Evolutionary conservation across 2,113 vertebrate species (phyloP).

Genomic region (Cyprinus carpio): DNA sequence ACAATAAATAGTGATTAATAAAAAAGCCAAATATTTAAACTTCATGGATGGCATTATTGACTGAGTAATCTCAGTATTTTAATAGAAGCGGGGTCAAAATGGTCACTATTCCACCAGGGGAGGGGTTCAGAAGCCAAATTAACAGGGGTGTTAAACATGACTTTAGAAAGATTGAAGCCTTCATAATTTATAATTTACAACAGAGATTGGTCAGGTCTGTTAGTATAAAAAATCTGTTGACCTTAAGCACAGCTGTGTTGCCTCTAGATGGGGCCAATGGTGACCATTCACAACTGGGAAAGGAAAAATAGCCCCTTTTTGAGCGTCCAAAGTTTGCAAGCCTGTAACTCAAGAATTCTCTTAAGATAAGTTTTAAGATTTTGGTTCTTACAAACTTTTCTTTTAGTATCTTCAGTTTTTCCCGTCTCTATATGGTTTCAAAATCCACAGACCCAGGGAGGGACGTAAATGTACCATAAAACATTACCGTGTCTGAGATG

Average conservation of each 20-base stretch:
- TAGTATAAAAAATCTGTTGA: background rate
- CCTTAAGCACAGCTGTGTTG: background rate
- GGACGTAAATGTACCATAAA: background rate
- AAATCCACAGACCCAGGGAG: no score
- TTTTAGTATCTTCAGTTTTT: background rate
- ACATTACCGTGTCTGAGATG: background rate
- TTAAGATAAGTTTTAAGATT: background rate
- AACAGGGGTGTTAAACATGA: background rate
- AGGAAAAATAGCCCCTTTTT: background rate
- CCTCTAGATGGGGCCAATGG: background rate
- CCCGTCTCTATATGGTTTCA: no score
- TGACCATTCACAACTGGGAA: background rate
- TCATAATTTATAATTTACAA: background rate
- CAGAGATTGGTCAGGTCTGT: background rate
- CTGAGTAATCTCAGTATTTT: background rate
- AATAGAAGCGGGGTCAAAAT: background rate
- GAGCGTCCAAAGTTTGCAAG: background rate
- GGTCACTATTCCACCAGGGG: no score
- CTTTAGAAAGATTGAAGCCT: background rate
- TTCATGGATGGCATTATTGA: no score
- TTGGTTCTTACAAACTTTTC: background rate
- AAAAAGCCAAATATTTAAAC: no score
- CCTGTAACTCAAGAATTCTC: no score
- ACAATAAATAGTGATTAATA: no score
- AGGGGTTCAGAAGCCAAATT: background rate